A percentile compares a stretch with the other conserved stretches of the same genome.
These are phyloP conservation scores for Periplaneta americana DNA, from an alignment of 1,140 invertebrate species.

Conservation along the genomic window DNA sequence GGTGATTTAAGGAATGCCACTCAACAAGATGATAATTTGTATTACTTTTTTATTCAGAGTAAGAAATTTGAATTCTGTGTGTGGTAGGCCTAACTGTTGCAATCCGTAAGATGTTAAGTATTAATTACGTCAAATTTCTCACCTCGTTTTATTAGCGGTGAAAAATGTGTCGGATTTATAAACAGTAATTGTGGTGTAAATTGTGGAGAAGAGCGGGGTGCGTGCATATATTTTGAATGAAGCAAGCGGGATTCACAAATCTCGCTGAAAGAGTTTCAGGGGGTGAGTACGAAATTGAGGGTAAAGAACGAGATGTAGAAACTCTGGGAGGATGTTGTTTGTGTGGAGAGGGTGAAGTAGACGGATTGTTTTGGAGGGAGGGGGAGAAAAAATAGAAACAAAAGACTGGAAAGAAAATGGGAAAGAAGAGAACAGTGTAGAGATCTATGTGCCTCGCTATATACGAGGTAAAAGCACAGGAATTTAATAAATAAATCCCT, in stretches of 20 bases:
- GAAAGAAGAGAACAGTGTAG: not conserved
- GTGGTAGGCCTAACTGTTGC: too few species aligned
- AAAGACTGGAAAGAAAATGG: not conserved
- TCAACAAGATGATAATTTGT: too few species aligned
- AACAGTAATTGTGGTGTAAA: not conserved
- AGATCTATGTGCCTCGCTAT: not conserved
- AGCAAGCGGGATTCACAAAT: not conserved
- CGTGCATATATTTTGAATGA: not conserved
- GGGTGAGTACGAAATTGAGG: not conserved
- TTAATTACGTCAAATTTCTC: too few species aligned
- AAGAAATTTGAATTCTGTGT: too few species aligned
- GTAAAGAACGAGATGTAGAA: not conserved
- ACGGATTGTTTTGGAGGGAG: not conserved
- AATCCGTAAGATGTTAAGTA: too few species aligned
- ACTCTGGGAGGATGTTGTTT: too few species aligned
- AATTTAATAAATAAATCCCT: too few species aligned
- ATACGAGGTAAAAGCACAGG: too few species aligned
- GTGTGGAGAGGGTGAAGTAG: not conserved
- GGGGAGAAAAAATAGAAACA: not conserved
- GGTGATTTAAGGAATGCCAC: too few species aligned
- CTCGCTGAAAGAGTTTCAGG: not conserved
- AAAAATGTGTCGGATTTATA: not conserved
- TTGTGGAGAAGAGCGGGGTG: not conserved
- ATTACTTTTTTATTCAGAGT: too few species aligned
- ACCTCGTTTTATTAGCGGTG: too few species aligned